Conservation (phyloP, 92 coral and sea anemone species). For the Anthopleura xanthogrammica region DNA sequence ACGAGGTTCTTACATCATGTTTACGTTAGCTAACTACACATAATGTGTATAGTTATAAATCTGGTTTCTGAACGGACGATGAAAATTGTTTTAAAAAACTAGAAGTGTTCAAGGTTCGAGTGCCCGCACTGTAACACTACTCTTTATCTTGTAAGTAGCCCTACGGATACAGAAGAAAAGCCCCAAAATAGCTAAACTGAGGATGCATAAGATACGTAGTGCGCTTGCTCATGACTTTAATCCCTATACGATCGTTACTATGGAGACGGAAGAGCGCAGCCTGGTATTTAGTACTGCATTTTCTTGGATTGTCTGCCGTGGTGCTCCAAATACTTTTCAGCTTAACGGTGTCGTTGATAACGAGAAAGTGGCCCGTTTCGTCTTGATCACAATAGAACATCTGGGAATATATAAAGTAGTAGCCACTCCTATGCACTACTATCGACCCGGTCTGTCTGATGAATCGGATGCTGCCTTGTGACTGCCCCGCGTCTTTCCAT, state of each 20-base stretch:
- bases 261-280: slow-evolving; percentile 72
- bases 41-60: no score
- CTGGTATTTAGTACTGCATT: slow-evolving; percentile 79
- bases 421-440: slow-evolving; percentile 41
- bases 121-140: no score
- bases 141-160: background rate
- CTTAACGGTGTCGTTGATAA: slow-evolving; percentile 42
- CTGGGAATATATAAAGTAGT: slow-evolving; percentile 74
- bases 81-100: no score
- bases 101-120: no score
- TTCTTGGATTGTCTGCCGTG: slow-evolving; percentile 44
- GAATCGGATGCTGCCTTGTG: slow-evolving; percentile 63
- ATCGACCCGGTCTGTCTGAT: slow-evolving; percentile 45
- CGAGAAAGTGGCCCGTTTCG: slow-evolving; percentile 43
- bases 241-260: slow-evolving; percentile 76
- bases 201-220: slow-evolving; percentile 58
- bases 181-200: slow-evolving; percentile 76
- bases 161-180: slow-evolving; percentile 64
- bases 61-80: no score
- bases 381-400: slow-evolving; percentile 62
- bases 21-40: no score
- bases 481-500: slow-evolving; percentile 40
- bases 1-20: no score
- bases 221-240: slow-evolving; percentile 60
- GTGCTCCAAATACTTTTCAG: slow-evolving; percentile 48